Evolutionary conservation across 2,888 invertebrate genomes (phyloP), one percentile per base, ranked within the genome.

Genomic region (Coenonympha glycerion): DNA sequence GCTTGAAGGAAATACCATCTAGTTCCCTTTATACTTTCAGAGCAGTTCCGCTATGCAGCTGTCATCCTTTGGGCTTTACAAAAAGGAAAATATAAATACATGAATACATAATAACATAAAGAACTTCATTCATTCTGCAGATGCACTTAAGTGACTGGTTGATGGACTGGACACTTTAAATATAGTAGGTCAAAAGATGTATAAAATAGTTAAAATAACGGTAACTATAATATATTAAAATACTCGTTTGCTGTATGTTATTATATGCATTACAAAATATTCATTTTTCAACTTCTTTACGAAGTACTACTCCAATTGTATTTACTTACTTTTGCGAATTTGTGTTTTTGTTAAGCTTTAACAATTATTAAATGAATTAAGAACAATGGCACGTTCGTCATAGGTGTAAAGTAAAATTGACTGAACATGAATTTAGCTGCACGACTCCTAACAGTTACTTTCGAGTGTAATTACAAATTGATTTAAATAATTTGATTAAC

Each of bases 11-110:
- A 22, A 8, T 34, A 24, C 18, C 45, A 45, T 16, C 11, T 34
- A n/a, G 6, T 28, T 40, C 30, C 8, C 11, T 13, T 6, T 33
- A n/a, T 11, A 3, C 18, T 24, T 24, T 13, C n/a, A 16, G n/a
- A n/a, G n/a, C n/a, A n/a, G 6, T 24, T 16, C 28, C 46, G 36
- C 36, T 46, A 46, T 21, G 46, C 46, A 46, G 46, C 36, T 46
- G 46, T 19, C 19, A 24, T 34, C n/a, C n/a, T 22, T 37, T 9
- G 19, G 26, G 36, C 9, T 28, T n/a, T 26, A 28, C 16, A 46
- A 46, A 46, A 36, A 37, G 24, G 13, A 33, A 24, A 45, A 31
- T 21, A 19, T 19, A 31, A 30, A 31, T 33, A 33, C 6, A 15
- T n/a, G n/a, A 30, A 37, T 6, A 2, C 15, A 4, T 24, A 39